phyloP scores from a whole-genome alignment of 1,140 invertebrate genomes.

The Drosophila malerkotliana region DNA sequence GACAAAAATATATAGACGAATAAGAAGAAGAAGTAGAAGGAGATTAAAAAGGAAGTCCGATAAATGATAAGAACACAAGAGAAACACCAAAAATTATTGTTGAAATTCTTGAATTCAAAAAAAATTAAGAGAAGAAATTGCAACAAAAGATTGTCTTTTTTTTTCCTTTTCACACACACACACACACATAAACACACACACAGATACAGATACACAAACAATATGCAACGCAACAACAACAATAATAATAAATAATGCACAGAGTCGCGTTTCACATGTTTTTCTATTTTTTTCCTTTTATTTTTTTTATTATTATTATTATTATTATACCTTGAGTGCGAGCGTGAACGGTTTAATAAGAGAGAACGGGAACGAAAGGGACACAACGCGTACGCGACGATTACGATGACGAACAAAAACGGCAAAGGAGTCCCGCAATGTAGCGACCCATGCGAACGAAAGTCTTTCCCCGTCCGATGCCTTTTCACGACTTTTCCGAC shows the following conservation, averaged over 20 bases:
- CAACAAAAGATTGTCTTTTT: slow-evolving; percentile 10
- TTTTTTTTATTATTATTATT: no score
- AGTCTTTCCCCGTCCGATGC: slow-evolving; percentile 1
- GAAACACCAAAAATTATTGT: neutral
- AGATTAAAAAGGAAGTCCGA: neutral
- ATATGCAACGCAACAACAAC: neutral
- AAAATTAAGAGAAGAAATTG: neutral
- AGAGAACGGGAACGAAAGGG: neutral
- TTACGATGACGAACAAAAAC: neutral
- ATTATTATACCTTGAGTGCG: neutral
- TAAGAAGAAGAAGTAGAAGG: neutral
- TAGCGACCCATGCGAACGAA: neutral
- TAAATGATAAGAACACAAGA: neutral
- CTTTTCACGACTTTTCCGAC: neutral
- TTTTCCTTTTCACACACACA: neutral
- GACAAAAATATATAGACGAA: neutral
- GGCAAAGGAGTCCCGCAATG: neutral
- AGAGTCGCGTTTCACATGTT: neutral
- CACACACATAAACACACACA: neutral
- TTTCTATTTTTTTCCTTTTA: no score
- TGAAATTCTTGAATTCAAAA: no score
- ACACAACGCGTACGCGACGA: slow-evolving; percentile 6
- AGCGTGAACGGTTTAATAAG: slow-evolving; percentile 1
- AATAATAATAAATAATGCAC: slow-evolving; percentile 1
- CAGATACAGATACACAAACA: neutral